Percentiles rank a stretch among this genome's conserved stretches.
phyloP scores from a whole-genome alignment of 2,113 vertebrate genomes.

The Leucoraja erinaceus region DNA sequence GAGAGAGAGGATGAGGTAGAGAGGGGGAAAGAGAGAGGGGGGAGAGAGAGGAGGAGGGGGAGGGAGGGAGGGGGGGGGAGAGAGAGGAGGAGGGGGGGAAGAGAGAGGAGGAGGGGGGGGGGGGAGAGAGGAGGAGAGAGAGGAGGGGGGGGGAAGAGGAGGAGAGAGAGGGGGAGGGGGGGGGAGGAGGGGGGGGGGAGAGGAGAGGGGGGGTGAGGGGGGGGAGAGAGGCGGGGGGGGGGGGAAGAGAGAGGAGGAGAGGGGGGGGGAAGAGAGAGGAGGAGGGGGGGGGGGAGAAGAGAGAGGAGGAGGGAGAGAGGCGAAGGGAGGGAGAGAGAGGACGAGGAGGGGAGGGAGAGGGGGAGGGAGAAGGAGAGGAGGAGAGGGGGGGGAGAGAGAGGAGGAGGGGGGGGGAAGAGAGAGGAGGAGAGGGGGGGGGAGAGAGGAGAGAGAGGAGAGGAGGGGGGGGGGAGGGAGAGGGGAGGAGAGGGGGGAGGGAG shows the following conservation, averaged over 20 bases:
- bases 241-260: too few species aligned
- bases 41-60: too few species aligned
- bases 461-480: background rate
- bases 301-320: too few species aligned
- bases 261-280: too few species aligned
- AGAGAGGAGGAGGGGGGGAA: background rate
- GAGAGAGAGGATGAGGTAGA: background rate
- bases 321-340: background rate
- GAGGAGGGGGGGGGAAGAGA: background rate
- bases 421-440: background rate
- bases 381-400: background rate
- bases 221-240: too few species aligned
- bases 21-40: background rate
- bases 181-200: too few species aligned
- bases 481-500: background rate
- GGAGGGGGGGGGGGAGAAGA: too few species aligned
- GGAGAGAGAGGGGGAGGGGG: background rate
- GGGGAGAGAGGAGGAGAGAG: background rate
- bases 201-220: too few species aligned
- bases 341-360: background rate
- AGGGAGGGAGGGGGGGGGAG: background rate
- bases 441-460: too few species aligned
- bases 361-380: background rate
- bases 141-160: too few species aligned
- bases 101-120: background rate